phyloP scores from a whole-genome alignment of 2,888 invertebrate species.

The Eristalinus sepulchralis region DNA sequence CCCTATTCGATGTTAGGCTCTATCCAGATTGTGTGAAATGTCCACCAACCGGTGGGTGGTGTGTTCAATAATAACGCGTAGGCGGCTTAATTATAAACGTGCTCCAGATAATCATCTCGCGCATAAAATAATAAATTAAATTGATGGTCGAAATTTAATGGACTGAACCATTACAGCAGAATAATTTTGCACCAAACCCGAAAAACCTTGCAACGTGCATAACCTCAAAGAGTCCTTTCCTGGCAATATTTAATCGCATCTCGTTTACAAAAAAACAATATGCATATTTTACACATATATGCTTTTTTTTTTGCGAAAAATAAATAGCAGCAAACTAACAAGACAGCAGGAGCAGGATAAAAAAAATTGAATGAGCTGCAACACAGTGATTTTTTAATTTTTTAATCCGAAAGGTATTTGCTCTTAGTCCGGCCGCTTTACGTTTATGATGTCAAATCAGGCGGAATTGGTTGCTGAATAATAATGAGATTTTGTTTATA shows the following conservation, averaged over 20 bases:
- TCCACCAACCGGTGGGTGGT: background rate
- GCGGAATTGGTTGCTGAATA: constrained; percentile 34
- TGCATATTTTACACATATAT: background rate
- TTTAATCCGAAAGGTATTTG: constrained; percentile 42
- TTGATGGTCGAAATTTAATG: constrained; percentile 66
- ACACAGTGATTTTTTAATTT: constrained; percentile 27
- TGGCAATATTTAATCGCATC: background rate
- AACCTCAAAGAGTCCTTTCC: background rate
- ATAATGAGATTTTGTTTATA: constrained; percentile 45
- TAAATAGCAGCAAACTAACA: background rate
- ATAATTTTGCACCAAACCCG: constrained; percentile 39
- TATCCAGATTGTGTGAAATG: background rate
- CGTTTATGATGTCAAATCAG: constrained; percentile 51
- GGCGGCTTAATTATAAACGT: constrained; percentile 52
- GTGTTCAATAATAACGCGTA: constrained; percentile 39
- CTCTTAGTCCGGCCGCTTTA: background rate
- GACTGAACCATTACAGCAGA: constrained; percentile 53
- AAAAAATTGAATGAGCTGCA: background rate
- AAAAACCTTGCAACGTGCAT: constrained; percentile 26
- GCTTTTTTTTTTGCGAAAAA: constrained; percentile 11
- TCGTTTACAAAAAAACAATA: constrained; percentile 4
- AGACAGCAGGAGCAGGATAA: background rate
- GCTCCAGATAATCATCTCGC: constrained; percentile 56
- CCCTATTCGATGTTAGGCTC: too few species aligned
- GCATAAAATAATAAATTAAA: constrained; percentile 57